Evolutionary conservation across 2,797 vertebrate genomes (phyloP).

Genomic region (Pristis pectinata): DNA sequence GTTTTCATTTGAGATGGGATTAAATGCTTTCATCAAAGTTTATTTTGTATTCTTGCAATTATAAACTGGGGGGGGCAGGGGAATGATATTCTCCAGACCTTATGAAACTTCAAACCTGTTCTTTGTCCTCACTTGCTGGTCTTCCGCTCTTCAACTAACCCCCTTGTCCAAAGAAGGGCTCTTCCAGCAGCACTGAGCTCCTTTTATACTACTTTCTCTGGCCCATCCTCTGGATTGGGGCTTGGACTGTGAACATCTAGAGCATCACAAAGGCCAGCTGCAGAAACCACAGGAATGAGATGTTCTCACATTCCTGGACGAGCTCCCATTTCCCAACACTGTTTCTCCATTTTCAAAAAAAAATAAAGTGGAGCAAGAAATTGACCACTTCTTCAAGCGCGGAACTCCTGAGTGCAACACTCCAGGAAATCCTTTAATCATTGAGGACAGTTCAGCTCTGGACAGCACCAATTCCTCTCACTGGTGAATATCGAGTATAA

Average conservation of each 20-base stretch:
- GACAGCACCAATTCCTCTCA: neutral
- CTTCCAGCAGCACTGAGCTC: too few relatives aligned
- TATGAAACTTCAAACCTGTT: too few relatives aligned
- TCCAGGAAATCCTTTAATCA: neutral
- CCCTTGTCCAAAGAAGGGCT: too few relatives aligned
- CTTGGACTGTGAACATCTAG: neutral
- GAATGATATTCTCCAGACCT: too few relatives aligned
- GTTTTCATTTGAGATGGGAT: too few relatives aligned
- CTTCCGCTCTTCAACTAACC: too few relatives aligned
- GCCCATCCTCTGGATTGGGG: neutral
- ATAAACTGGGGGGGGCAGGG: too few relatives aligned
- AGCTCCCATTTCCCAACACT: neutral
- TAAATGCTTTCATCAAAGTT: too few relatives aligned
- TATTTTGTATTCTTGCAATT: too few relatives aligned
- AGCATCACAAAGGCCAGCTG: neutral
- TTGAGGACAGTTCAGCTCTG: neutral
- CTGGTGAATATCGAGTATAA: neutral
- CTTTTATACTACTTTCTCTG: too few relatives aligned
- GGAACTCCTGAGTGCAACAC: neutral
- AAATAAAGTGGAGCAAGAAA: neutral
- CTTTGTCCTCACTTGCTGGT: too few relatives aligned
- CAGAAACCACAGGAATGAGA: neutral
- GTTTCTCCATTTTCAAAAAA: neutral
- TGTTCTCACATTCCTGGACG: neutral
- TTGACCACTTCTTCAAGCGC: neutral